A percentile compares a stretch with the other conserved stretches of the same genome.
phyloP scores from a whole-genome alignment of 2,797 vertebrate species.

The Rhinophrynus dorsalis region DNA sequence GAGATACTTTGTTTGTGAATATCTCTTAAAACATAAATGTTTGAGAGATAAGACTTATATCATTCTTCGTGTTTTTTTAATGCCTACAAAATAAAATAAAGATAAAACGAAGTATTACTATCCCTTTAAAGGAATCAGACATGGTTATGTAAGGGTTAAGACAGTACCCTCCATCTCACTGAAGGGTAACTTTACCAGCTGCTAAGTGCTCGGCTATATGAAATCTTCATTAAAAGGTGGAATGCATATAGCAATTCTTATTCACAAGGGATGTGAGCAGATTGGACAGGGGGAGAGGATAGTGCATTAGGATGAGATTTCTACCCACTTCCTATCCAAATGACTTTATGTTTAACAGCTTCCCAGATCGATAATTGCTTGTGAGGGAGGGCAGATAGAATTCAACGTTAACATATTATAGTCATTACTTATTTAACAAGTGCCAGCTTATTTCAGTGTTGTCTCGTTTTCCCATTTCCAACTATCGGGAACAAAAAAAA shows the following conservation, averaged over 20 bases:
- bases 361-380: background rate
- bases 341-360: background rate
- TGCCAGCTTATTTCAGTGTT: no score
- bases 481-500: no score
- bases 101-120: no score
- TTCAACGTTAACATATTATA: background rate
- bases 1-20: no score
- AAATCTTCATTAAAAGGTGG: background rate
- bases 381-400: background rate
- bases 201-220: constrained; percentile 1
- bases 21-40: no score
- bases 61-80: no score
- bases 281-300: background rate
- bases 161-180: background rate
- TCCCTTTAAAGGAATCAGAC: no score
- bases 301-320: background rate
- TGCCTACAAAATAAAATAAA: no score
- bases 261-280: background rate
- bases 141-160: background rate
- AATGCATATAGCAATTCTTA: background rate
- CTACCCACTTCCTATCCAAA: background rate
- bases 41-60: no score
- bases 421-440: background rate
- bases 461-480: no score
- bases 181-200: background rate